phyloP scores from a whole-genome alignment of 64 coral and sea anemone genomes.

The Exaiptasia diaphana region DNA sequence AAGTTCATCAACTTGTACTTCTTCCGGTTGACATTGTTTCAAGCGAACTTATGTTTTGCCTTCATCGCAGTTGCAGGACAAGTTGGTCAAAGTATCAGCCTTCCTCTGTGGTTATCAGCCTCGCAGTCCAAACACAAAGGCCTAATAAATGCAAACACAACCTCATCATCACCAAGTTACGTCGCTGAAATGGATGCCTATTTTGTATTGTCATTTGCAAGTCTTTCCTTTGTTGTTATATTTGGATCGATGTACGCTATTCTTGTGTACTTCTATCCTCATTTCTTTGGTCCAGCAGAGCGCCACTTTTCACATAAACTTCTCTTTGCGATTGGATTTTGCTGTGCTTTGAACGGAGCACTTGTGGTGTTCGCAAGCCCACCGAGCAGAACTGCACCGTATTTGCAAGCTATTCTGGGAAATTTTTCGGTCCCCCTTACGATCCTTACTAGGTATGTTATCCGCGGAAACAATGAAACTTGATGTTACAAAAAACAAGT shows the following conservation, averaged over 20 bases:
- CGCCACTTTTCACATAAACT: slow-evolving; percentile 46
- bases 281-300: slow-evolving; percentile 62
- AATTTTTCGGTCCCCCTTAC: slow-evolving; percentile 83
- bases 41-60: slow-evolving; percentile 72
- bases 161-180: background rate
- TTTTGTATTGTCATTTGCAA: slow-evolving; percentile 79
- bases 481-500: background rate
- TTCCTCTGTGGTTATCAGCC: slow-evolving; percentile 84
- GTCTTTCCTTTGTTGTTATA: slow-evolving; percentile 74
- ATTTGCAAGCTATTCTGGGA: slow-evolving; percentile 77
- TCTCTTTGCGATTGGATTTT: slow-evolving; percentile 80
- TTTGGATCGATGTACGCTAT: slow-evolving; percentile 58
- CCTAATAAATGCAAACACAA: background rate
- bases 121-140: background rate
- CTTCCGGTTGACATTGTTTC: slow-evolving; percentile 11
- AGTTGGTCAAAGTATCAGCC: slow-evolving; percentile 69
- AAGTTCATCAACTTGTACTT: slow-evolving; percentile 37
- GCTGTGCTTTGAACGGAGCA: slow-evolving; percentile 68
- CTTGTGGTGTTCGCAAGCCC: slow-evolving; percentile 74
- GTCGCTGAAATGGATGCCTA: slow-evolving; percentile 60
- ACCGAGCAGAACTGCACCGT: slow-evolving; percentile 78
- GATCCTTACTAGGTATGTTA: slow-evolving; percentile 58
- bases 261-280: slow-evolving; percentile 35
- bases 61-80: slow-evolving; percentile 40
- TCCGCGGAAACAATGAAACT: too few species aligned